A percentile compares a stretch with the other conserved stretches of the same genome.
phyloP scores from a whole-genome alignment of 2,113 vertebrate genomes.

The Piprites chloris region DNA sequence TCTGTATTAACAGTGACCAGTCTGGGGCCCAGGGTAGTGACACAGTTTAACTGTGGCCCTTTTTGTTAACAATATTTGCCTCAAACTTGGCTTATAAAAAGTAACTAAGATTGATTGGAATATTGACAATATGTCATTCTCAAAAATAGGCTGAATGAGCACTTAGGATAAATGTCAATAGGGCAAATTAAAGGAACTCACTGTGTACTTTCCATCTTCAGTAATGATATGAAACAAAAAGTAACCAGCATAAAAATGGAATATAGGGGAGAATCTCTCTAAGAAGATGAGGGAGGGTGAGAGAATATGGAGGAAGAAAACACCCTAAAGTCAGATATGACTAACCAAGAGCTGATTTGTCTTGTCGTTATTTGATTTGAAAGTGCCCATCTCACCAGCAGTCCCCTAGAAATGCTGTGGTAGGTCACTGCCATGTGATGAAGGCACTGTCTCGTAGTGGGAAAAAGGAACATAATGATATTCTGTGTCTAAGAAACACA shows the following conservation, averaged over 20 bases:
- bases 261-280: neutral
- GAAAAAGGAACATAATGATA: neutral
- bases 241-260: neutral
- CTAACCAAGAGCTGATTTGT: neutral
- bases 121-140: neutral
- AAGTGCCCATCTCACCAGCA: neutral
- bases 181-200: neutral
- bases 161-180: slow-evolving; percentile 10
- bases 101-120: neutral
- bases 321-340: neutral
- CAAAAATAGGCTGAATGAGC: neutral
- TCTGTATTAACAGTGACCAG: neutral
- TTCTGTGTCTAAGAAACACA: neutral
- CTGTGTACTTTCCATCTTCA: neutral
- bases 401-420: neutral
- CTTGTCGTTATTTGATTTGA: neutral
- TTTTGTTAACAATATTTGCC: neutral
- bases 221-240: neutral
- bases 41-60: neutral
- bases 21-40: neutral
- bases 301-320: neutral
- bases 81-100: neutral
- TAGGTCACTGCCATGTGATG: neutral
- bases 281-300: neutral
- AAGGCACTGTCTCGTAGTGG: neutral